Evolutionary conservation across 2,888 invertebrate species (phyloP).

Genomic region (Venustoraphidia nigricollis): DNA sequence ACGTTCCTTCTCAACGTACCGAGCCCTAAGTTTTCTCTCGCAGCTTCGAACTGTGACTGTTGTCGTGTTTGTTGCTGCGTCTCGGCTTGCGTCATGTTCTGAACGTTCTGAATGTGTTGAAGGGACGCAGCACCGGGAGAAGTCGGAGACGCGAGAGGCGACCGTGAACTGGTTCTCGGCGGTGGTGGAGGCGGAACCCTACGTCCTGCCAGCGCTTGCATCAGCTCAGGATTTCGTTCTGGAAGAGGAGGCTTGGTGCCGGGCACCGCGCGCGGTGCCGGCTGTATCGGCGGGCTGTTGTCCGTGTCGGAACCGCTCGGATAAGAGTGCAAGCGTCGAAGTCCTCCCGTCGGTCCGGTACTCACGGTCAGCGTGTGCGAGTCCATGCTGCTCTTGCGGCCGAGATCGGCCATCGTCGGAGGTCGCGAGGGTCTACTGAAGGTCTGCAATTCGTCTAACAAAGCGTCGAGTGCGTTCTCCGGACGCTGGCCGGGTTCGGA

Average conservation of each 20-base stretch:
- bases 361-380: conserved; percentile 28
- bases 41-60: conserved; percentile 26
- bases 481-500: conserved; percentile 46
- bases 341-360: conserved; percentile 33
- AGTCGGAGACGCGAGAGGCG: conserved; percentile 73
- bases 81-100: conserved; percentile 21
- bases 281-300: conserved; percentile 56
- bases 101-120: conserved; percentile 28
- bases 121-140: conserved; percentile 39
- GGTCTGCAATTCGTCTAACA: conserved; percentile 86
- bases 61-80: conserved; percentile 19
- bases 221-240: conserved; percentile 62
- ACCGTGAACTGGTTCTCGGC: conserved; percentile 78
- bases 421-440: conserved; percentile 55
- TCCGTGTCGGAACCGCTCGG: conserved; percentile 76
- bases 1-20: conserved; percentile 28
- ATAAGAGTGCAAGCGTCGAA: conserved; percentile 68
- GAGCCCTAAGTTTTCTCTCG: conserved; percentile 27
- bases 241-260: conserved; percentile 65
- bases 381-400: conserved; percentile 37
- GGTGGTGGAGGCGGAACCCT: conserved; percentile 83
- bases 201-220: conserved; percentile 54
- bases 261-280: conserved; percentile 27
- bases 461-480: conserved; percentile 95
- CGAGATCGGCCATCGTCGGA: conserved; percentile 34